phyloP scores from a whole-genome alignment of 30 jellyfish, hydroid and myxozoan genomes.

The Haliclystus octoradiatus region DNA sequence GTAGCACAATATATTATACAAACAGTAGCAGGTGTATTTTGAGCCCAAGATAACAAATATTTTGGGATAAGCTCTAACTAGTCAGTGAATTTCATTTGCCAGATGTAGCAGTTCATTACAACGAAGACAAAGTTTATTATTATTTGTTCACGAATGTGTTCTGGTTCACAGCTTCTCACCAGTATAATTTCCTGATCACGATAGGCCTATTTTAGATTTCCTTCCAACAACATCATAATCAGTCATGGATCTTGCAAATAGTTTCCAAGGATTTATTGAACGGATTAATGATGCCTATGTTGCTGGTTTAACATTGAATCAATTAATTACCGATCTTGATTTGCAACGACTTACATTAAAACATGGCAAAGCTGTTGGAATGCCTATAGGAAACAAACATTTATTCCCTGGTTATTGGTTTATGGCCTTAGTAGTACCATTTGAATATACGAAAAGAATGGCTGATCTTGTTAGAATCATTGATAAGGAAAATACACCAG shows the following conservation, averaged over 20 bases:
- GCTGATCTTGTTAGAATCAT: conserved; percentile 34
- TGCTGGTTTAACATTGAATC: conserved; percentile 59
- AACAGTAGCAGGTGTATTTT: no score
- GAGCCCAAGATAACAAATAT: no score
- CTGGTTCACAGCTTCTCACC: no score
- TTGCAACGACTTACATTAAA: conserved; percentile 59
- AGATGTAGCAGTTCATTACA: no score
- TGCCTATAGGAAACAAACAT: conserved; percentile 77
- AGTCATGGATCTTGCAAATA: conserved; percentile 30
- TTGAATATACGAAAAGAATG: conserved; percentile 58
- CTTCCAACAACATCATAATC: no score
- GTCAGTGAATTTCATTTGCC: no score
- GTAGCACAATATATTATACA: no score
- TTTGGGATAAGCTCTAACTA: no score
- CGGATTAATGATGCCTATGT: conserved; percentile 78
- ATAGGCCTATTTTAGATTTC: no score
- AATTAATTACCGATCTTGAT: conserved; percentile 57
- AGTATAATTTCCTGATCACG: no score
- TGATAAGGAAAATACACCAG: conserved; percentile 3
- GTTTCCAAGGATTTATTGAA: conserved; percentile 50
- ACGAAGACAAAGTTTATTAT: no score
- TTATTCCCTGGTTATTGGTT: conserved; percentile 90
- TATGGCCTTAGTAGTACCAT: conserved; percentile 80
- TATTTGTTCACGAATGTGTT: no score
- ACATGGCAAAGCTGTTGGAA: conserved; percentile 74